Evolutionary conservation across 2,888 invertebrate species (phyloP), one percentile per base, ranked within the genome.

Genomic region (Cataglyphis rosenhaueri): DNA sequence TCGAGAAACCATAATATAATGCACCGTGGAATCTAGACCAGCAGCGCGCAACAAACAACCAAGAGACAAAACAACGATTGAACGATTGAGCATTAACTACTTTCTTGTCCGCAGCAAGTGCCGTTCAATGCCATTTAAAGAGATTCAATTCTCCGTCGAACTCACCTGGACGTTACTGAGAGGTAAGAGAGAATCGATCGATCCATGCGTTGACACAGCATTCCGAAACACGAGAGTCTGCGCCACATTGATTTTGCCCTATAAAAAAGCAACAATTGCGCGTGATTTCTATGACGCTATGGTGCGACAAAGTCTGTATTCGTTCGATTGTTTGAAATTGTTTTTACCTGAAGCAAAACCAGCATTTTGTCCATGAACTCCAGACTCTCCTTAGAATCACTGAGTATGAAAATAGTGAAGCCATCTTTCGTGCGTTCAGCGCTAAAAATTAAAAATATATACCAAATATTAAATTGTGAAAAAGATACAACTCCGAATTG

Each of bases 291-390:
- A 18, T 55, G 38, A 65, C 52, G 21, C n/a, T n/a, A 35, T 70
- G 8, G n/a, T 6, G 1, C 15, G 25, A 74, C 29, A 74, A 75
- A 29, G 21, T 61, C 10, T 55, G 41, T 5, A 41, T 9, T 25
- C 61, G 15, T 5, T 3, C n/a, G 38, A 52, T 52, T 2, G 1
- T n/a, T n/a, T 9, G 18, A 12, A 32, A 44, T n/a, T 32, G 18
- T 41, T 52, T 93, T 93, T 91, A 95, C 95, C 89, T 94, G 93
- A 61, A 95, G 91, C 44, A 95, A 94, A 85, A 93, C 92, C 48
- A 95, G 91, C 9, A 95, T 94, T 91, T 95, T 95, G 90, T 96
- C 96, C 88, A 96, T 88, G 9, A 95, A 93, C 88, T 95, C 95
- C 85, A 96, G 89, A 68, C 95, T 95, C 81, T 95, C 95, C 85